Conservation (phyloP, 2,113 vertebrate species). For the Emydocephalus ijimae region DNA sequence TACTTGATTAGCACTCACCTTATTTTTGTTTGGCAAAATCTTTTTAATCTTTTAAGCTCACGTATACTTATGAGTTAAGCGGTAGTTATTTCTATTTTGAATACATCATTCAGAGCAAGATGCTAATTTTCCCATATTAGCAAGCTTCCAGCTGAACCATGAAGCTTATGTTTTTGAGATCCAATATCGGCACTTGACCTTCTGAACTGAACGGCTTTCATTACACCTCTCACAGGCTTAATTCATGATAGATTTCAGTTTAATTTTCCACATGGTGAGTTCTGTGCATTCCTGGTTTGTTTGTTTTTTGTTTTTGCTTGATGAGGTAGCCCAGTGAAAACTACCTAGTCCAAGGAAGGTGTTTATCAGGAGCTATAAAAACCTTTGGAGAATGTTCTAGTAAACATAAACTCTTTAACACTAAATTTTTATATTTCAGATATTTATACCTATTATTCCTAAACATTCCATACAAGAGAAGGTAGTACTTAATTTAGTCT, state of each 20-base stretch:
- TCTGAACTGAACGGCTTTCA: neutral
- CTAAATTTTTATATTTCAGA: neutral
- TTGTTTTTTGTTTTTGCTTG: neutral
- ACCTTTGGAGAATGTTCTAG: neutral
- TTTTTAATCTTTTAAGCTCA: neutral
- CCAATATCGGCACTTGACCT: neutral
- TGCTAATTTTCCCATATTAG: neutral
- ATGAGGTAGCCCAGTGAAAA: neutral
- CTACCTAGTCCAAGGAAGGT: neutral
- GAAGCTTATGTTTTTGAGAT: neutral
- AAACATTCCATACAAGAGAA: neutral
- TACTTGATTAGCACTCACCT: neutral
- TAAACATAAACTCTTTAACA: neutral
- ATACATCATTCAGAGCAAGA: neutral
- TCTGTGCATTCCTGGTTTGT: neutral
- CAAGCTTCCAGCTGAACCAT: neutral
- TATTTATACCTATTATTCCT: neutral
- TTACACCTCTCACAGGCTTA: neutral
- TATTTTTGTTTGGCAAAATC: neutral
- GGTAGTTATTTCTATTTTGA: neutral
- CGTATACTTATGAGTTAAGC: neutral
- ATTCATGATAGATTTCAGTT: neutral
- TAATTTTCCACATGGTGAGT: neutral
- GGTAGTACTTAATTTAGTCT: neutral
- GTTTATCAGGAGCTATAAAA: neutral